Evolutionary conservation across 2,888 invertebrate species (phyloP).

Genomic region (Habroteleia sp.): DNA sequence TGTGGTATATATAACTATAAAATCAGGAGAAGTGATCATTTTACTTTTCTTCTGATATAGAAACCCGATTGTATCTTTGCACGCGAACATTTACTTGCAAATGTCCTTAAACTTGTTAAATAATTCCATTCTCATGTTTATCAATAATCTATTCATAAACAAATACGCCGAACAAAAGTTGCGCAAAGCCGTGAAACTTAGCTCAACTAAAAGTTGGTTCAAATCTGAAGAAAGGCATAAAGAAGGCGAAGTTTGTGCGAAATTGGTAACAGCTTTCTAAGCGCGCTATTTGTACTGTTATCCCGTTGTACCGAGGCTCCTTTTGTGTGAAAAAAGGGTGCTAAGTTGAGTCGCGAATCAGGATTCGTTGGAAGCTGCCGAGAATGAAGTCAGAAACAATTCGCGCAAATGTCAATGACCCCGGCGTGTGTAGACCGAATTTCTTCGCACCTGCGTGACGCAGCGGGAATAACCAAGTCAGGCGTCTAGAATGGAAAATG

Average conservation of each 20-base stretch:
- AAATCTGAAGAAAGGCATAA: constrained; percentile 5
- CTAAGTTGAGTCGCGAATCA: constrained; percentile 51
- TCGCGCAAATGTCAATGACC: constrained; percentile 61
- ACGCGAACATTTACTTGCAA: too few relatives aligned
- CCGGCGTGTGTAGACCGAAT: constrained; percentile 59
- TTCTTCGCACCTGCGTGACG: constrained; percentile 64
- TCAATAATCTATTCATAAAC: too few relatives aligned
- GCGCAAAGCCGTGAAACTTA: background rate
- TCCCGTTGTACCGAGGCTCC: constrained; percentile 47
- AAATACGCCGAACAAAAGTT: too few relatives aligned
- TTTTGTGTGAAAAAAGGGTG: constrained; percentile 58
- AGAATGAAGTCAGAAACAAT: constrained; percentile 56
- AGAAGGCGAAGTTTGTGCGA: constrained; percentile 46
- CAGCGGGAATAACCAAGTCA: constrained; percentile 58
- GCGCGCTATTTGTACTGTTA: constrained; percentile 48
- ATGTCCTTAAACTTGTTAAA: too few relatives aligned
- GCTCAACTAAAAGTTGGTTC: constrained; percentile 11
- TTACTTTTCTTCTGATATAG: too few relatives aligned
- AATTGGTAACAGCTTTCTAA: constrained; percentile 49
- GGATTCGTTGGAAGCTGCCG: constrained; percentile 58
- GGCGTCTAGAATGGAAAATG: constrained; percentile 61
- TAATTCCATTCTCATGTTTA: too few relatives aligned
- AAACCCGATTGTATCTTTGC: too few relatives aligned
- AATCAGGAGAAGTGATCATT: too few relatives aligned
- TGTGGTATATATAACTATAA: too few relatives aligned